A percentile compares a stretch with the other conserved stretches of the same genome.
Evolutionary conservation across 2,113 vertebrate species (phyloP).

Genomic region (Casuarius casuarius): DNA sequence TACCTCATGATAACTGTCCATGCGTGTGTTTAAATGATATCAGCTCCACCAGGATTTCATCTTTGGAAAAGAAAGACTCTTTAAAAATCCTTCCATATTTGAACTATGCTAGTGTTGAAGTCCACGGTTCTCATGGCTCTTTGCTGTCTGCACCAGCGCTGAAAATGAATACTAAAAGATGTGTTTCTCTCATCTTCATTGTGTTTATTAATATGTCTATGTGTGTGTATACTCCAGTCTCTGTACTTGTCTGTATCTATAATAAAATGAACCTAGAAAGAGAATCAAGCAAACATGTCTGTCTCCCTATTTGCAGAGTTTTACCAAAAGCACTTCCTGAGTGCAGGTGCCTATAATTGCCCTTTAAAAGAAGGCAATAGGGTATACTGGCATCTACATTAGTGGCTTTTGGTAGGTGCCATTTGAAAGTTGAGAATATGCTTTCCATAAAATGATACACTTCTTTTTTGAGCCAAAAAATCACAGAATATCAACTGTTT

Average conservation of each 20-base stretch:
- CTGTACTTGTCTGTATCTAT: not conserved
- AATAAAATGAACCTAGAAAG: not conserved
- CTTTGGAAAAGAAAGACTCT: not conserved
- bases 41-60: not conserved
- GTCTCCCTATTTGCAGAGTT: not conserved
- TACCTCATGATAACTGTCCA: not conserved
- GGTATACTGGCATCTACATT: not conserved
- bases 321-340: not conserved
- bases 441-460: not conserved
- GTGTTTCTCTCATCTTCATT: not conserved
- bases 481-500: not conserved
- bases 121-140: not conserved
- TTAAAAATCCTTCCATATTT: not conserved
- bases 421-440: not conserved
- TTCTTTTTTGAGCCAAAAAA: not conserved
- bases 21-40: not conserved
- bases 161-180: not conserved
- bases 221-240: not conserved
- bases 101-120: not conserved
- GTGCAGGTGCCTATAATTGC: not conserved
- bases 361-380: not conserved
- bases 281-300: not conserved
- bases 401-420: not conserved
- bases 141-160: accelerated
- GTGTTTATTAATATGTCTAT: not conserved